Evolutionary conservation across 2,113 vertebrate genomes (phyloP).

Genomic region (Tyrannus savana): DNA sequence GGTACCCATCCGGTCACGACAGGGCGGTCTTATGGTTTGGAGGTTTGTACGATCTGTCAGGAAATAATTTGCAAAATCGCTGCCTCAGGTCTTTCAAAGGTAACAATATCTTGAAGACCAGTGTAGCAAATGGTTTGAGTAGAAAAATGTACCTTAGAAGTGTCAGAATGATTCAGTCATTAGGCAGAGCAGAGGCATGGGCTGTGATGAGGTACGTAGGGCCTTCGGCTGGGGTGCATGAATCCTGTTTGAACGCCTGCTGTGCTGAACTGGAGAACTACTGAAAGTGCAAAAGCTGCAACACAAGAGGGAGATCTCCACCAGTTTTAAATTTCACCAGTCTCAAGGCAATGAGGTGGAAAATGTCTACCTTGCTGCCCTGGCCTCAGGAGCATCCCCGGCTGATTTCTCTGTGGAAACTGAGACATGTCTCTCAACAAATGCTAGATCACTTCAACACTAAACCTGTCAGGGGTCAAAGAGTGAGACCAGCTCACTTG

Average conservation of each 20-base stretch:
- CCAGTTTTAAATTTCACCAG: not conserved
- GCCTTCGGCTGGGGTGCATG: accelerated
- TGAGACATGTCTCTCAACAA: not conserved
- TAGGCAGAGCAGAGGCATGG: not conserved
- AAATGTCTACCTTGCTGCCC: not conserved
- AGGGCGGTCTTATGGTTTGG: not conserved
- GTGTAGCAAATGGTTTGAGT: not conserved
- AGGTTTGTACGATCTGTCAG: not conserved
- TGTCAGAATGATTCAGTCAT: not conserved
- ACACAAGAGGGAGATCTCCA: not conserved
- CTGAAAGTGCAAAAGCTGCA: not conserved
- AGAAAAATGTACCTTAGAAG: not conserved
- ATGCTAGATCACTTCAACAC: not conserved
- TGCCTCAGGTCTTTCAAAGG: not conserved
- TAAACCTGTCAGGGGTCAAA: not conserved
- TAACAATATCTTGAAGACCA: not conserved
- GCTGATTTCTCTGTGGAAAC: not conserved
- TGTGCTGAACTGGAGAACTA: accelerated
- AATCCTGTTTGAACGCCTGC: accelerated
- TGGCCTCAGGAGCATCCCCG: not conserved
- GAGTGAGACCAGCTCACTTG: not conserved
- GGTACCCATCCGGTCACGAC: not conserved
- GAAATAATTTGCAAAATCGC: not conserved
- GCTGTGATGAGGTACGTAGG: accelerated
- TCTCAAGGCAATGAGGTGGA: not conserved